Conservation (phyloP, 2,888 invertebrate genomes). For the Sceliomorpha sp. region DNA sequence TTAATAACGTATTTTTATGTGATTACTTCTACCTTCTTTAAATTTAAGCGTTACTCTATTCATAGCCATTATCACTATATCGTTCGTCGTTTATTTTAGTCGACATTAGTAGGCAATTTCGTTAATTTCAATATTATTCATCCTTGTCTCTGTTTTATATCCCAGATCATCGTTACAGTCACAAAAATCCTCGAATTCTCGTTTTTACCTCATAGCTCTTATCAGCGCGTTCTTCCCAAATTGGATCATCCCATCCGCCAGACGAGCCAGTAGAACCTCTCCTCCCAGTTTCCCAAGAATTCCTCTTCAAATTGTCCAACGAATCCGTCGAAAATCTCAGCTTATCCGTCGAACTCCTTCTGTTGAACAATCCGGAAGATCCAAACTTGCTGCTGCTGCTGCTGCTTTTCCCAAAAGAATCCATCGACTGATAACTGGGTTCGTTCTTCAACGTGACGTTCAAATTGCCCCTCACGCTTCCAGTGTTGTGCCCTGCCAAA, state of each 20-base stretch:
- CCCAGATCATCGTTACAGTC: no score
- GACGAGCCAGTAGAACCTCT: slow-evolving; percentile 84
- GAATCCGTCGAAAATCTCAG: slow-evolving; percentile 86
- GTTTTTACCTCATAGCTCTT: slow-evolving; percentile 43
- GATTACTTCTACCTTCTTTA: no score
- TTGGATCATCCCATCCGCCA: slow-evolving; percentile 83
- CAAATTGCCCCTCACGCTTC: slow-evolving; percentile 69
- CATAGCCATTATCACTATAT: no score
- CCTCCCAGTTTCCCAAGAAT: slow-evolving; percentile 86
- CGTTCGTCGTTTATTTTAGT: no score
- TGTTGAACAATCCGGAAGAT: slow-evolving; percentile 47
- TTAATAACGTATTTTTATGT: slow-evolving; percentile 35
- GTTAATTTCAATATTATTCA: no score
- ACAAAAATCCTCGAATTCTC: no score
- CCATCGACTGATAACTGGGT: slow-evolving; percentile 63
- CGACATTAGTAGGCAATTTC: no score
- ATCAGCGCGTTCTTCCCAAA: slow-evolving; percentile 82
- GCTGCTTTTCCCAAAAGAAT: slow-evolving; percentile 68
- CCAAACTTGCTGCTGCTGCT: slow-evolving; percentile 61
- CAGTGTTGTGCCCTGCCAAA: slow-evolving; percentile 66
- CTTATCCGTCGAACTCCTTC: slow-evolving; percentile 81
- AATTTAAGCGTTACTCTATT: no score
- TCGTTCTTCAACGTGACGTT: slow-evolving; percentile 75
- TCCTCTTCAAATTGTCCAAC: slow-evolving; percentile 85
- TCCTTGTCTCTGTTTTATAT: no score